Conservation (phyloP, 2,888 invertebrate genomes). For the Sylvicola cinctus region DNA sequence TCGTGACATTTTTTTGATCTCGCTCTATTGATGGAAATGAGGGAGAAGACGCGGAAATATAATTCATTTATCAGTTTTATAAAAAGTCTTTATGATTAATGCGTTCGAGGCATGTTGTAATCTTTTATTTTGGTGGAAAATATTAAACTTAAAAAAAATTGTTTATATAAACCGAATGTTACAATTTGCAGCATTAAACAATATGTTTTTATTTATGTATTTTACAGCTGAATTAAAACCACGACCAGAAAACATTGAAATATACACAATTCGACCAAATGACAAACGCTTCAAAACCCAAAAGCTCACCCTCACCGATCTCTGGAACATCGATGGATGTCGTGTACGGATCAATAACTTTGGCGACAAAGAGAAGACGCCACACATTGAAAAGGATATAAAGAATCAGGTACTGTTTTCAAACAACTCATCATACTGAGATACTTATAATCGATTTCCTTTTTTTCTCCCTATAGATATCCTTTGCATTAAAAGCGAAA, state of each 20-base stretch:
- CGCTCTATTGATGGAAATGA: no score
- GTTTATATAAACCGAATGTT: no score
- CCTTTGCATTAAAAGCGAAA: slow-evolving; percentile 23
- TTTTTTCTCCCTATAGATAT: slow-evolving; percentile 13
- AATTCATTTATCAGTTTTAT: no score
- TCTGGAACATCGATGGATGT: slow-evolving; percentile 42
- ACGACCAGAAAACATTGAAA: slow-evolving; percentile 47
- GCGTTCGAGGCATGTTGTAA: no score
- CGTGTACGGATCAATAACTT: slow-evolving; percentile 52
- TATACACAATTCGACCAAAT: slow-evolving; percentile 35
- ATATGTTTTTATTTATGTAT: no score
- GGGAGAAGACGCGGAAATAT: no score
- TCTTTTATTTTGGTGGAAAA: no score
- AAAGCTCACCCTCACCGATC: slow-evolving; percentile 37
- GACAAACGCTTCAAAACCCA: slow-evolving; percentile 35
- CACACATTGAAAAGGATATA: slow-evolving; percentile 45
- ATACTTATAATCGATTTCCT: not conserved
- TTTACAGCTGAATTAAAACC: slow-evolving; percentile 42
- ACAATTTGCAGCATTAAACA: no score
- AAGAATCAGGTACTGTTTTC: slow-evolving; percentile 35
- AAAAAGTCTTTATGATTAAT: no score
- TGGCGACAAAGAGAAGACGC: slow-evolving; percentile 44
- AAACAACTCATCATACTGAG: not conserved
- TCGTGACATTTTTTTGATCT: no score
- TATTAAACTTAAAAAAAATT: no score